Base-by-base conservation (phyloP, 1,140 invertebrate genomes). In the Musca vetustissima region DNA sequence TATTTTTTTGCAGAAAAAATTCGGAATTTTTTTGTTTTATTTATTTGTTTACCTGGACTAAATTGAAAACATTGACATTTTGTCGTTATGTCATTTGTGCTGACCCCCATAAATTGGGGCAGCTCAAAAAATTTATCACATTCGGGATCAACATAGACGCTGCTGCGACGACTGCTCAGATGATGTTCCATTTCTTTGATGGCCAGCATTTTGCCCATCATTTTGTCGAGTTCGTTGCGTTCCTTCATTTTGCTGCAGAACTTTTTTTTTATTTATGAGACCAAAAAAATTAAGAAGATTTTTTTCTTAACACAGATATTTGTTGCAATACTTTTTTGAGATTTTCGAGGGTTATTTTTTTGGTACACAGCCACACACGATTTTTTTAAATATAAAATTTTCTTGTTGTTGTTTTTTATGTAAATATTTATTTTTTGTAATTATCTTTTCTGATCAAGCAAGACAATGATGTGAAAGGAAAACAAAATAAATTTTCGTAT, bases 101-200 rank as follows among this genome's bases (percentile, higher is more conserved):
- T 82, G 73, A 75, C 78, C 67, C 77, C 76, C 47, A 81, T 80
- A 65, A 80, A 80, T 11, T 76, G 73, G 47, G 80, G 80, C 72
- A 82, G 70, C 71, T 81, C 80, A 66, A 82, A 81, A 71, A 82
- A 81, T 64, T 82, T 82, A 59, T 82, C 80, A 65, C 80, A 81
- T 71, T 82, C 80, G 68, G 80, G 80, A 81, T 82, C 79, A 55
- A 82, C 79, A 68, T 82, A 82, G 72, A 80, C 73, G 70, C 80
- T 82, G 70, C 79, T 81, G 28, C 80, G 79, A 22, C 80, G 78
- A 71, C 80, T 82, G 57, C 57, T 61, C 17, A 61, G 36, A 32
- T n/a, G n/a, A n/a, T 79, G 75, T 66, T 82, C 80, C 71, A 80
- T 72, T 64, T 82, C 80, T 67, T 76, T 76, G 55, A 82, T 73